Evolutionary conservation across 2,888 invertebrate species (phyloP), one percentile per base, ranked within the genome.

Genomic region (Metalampra italica): DNA sequence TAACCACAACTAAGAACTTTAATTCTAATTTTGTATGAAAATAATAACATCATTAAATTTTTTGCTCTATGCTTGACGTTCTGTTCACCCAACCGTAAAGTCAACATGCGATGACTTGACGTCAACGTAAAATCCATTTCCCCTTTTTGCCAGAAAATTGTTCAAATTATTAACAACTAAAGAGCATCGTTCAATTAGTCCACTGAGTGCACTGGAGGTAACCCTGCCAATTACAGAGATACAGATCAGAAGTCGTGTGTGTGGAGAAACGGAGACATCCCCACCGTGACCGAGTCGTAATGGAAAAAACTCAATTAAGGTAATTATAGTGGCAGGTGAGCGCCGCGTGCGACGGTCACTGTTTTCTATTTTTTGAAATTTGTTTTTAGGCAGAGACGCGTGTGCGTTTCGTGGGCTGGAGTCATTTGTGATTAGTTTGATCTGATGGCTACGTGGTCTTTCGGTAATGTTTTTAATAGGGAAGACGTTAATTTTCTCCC

Each of bases 151-250:
- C 48, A 47, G 45, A 49, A 53, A 53, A 50, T 53, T 53, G 45
- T 14, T 45, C 50, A 43, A 50, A 53, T 53, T 53, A 50, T 34
- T 3, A 22, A 32, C 38, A 49, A 52, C 34, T 52, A 44, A 43
- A 51, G 45, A 50, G 53, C 49, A 46, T 36, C 52, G 40, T 46
- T 52, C 48, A 52, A 57, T 63, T 59, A 63, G 54, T 57, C 50
- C 54, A 57, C 51, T 56, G 59, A 51, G 49, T 45, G 45, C 49
- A 42, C 47, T 49, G 47, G 39, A 51, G 60, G 63, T 62, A 69
- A 71, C 60, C 61, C 62, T 50, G 53, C 62, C 65, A 76, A 76
- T 78, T 77, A 77, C 51, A 57, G 54, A 71, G 77, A 78, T 79
- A 69, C 61, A 56, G 62, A 78, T 78, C 77, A 47, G 38, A 39